Conservation (phyloP, 1,140 invertebrate genomes). For the Papilio polytes region DNA sequence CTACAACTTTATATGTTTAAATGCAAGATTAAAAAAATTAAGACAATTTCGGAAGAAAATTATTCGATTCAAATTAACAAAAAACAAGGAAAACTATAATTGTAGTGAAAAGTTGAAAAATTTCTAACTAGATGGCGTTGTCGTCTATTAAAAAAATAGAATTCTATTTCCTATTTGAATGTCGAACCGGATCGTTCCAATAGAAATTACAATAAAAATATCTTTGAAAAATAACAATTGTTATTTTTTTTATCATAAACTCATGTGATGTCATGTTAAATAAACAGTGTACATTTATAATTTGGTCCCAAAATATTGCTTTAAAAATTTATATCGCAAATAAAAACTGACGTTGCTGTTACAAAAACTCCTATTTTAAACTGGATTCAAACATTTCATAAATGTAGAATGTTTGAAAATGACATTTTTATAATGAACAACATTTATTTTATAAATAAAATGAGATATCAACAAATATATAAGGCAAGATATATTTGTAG, state of each 20-base stretch:
- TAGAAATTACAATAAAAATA: neutral
- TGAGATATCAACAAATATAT: too few relatives aligned
- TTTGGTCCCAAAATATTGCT: slow-evolving; percentile 11
- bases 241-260: neutral
- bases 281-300: slow-evolving; percentile 32
- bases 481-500: too few relatives aligned
- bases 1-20: neutral
- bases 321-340: too few relatives aligned
- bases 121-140: neutral
- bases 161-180: too few relatives aligned
- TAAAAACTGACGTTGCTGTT: too few relatives aligned
- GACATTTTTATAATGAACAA: too few relatives aligned
- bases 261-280: neutral
- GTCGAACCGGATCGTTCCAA: neutral
- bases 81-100: neutral
- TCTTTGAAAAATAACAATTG: neutral
- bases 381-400: too few relatives aligned
- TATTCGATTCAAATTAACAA: neutral
- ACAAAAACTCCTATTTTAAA: too few relatives aligned
- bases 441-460: too few relatives aligned
- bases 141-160: neutral
- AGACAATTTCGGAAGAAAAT: neutral
- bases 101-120: neutral
- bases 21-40: neutral
- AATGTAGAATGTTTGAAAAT: too few relatives aligned